Evolutionary conservation across 2,797 vertebrate species (phyloP).

Genomic region (Dendrocincla tyrannina): DNA sequence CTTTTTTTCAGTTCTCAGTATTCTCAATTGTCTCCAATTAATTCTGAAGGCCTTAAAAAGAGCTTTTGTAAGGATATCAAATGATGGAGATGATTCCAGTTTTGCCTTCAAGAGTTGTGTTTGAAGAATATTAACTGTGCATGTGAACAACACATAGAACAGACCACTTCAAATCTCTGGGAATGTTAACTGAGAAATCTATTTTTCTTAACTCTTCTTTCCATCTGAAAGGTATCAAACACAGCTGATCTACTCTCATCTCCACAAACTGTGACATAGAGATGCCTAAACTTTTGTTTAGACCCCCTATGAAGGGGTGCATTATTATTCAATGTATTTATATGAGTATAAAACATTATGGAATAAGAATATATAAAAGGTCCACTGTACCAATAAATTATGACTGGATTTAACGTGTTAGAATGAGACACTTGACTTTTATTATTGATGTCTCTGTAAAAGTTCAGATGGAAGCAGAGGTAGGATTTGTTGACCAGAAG

Average conservation of each 20-base stretch:
- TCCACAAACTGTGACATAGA: background rate
- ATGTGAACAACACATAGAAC: background rate
- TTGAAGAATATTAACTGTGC: background rate
- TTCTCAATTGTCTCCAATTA: background rate
- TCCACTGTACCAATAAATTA: background rate
- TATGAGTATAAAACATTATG: background rate
- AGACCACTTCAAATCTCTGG: background rate
- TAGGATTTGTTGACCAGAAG: background rate
- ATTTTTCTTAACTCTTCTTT: background rate
- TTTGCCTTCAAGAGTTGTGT: background rate
- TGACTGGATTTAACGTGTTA: background rate
- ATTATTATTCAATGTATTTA: background rate
- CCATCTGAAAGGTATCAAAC: background rate
- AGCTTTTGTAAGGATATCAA: background rate
- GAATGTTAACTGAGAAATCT: background rate
- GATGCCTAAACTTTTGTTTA: background rate
- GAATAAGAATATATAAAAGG: background rate
- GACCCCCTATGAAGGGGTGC: background rate
- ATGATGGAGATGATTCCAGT: background rate
- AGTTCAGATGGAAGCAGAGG: background rate
- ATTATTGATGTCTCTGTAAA: background rate
- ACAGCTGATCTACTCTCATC: background rate
- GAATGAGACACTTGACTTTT: background rate
- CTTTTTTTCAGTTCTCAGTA: background rate
- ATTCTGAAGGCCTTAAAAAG: background rate